These are phyloP conservation scores for Nestor notabilis DNA, from an alignment of 2,113 vertebrate genomes.

Conservation along the genomic window DNA sequence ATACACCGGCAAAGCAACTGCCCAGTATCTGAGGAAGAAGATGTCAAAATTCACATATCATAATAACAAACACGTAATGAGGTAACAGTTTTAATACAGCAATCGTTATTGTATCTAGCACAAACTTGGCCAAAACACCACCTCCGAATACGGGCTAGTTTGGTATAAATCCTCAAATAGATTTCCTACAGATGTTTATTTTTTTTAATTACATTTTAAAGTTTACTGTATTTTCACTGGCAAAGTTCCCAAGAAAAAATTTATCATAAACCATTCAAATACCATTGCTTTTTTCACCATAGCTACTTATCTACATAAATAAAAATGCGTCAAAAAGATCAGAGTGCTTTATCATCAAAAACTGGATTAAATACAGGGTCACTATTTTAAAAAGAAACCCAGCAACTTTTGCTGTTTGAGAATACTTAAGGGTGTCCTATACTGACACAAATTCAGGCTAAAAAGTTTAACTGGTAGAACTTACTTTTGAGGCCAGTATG, in stretches of 20 bases:
- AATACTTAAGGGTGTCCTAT: background rate
- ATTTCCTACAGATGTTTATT: background rate
- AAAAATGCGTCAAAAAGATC: background rate
- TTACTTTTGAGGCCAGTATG: constrained; percentile 99
- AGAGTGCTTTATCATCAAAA: background rate
- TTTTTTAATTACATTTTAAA: background rate
- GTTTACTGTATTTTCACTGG: background rate
- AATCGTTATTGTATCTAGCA: background rate
- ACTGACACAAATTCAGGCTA: background rate
- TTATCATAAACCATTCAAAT: background rate
- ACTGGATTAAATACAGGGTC: background rate
- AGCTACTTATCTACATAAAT: background rate
- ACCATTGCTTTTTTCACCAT: background rate
- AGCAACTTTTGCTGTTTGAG: background rate
- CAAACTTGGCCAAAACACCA: background rate
- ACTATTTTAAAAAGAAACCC: background rate
- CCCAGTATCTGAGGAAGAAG: constrained; percentile 86
- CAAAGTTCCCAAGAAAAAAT: background rate
- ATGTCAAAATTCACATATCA: background rate
- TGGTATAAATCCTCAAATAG: background rate
- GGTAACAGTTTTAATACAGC: background rate
- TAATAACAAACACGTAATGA: background rate
- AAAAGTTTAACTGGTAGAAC: constrained; percentile 49
- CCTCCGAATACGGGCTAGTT: background rate
- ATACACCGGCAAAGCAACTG: constrained; percentile 88